Evolutionary conservation across 2,797 vertebrate genomes (phyloP), one percentile per base, ranked within the genome.

Genomic region (Peromyscus nudipes): DNA sequence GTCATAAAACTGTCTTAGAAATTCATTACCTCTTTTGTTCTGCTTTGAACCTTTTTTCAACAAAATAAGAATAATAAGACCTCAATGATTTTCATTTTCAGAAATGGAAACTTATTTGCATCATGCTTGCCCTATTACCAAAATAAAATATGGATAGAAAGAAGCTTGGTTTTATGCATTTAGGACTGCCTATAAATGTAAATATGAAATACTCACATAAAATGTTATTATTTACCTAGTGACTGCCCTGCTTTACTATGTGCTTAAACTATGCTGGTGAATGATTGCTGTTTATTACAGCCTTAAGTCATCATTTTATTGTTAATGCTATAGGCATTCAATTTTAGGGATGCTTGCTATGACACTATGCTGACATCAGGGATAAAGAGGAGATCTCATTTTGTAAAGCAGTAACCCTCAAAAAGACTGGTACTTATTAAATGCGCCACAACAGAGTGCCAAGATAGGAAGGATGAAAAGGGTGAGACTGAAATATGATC

Each of bases 141-240:
- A 93, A 87, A 87, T 96, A 96, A 96, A 96, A 92, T 93, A 89
- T 87, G 43, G 31, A 79, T 91, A 49, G 49, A 57, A 82, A 83
- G 46, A 75, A 95, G 62, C 21, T 89, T 46, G 46, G 1, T 90
- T 96, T 94, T 97, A 95, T 91, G 46, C 40, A 83, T 67, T 89
- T 79, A 84, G 60, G 16, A 88, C 16, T 79, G 82, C 31, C 57
- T 94, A 80, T 96, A 86, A 94, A 89, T 43, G 4, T 83, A 83
- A 94, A 96, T 92, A 85, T 81, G 87, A 91, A 93, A 83, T 89
- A 27, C 52, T 94, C 65, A 92, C 64, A 91, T 87, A 95, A 93
- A 96, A 89, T 65, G 0, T 40, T 85, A 46, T 82, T 96, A 92
- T 95, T 95, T 97, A 94, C 79, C 37, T 92, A 65, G 49, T 83